Conservation (phyloP, 2,888 invertebrate genomes). For the Spilosoma lubricipeda region DNA sequence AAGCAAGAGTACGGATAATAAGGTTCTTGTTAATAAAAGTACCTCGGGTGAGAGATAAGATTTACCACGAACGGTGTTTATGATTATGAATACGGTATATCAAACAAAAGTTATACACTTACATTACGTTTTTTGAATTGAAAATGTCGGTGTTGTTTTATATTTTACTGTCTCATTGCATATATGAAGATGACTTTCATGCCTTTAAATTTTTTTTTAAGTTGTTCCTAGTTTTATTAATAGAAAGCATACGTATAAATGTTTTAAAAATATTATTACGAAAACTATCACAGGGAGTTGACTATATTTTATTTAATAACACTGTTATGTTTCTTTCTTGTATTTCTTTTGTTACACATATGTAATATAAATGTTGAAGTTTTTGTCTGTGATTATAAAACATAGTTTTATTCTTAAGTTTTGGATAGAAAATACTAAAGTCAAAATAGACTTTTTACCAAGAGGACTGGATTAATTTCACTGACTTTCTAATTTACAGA, state of each 20-base stretch:
- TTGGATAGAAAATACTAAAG: too few species aligned
- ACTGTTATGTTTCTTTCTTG: background rate
- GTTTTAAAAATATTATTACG: background rate
- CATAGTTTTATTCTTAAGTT: background rate
- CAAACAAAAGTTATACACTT: background rate
- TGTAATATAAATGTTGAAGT: background rate
- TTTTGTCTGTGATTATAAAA: background rate
- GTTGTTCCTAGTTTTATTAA: background rate
- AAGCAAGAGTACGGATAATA: conserved; percentile 14
- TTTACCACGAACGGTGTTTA: conserved; percentile 12
- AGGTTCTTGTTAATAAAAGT: conserved; percentile 22
- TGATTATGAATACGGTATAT: conserved; percentile 18
- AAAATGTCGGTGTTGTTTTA: background rate
- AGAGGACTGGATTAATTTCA: background rate
- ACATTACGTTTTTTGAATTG: conserved; percentile 10
- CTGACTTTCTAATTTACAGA: background rate
- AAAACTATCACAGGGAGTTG: background rate
- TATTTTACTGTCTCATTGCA: too few species aligned
- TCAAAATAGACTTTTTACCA: background rate
- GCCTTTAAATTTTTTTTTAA: background rate
- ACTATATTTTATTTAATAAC: background rate
- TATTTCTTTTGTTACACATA: background rate
- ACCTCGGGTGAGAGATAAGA: conserved; percentile 15
- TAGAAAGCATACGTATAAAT: background rate
- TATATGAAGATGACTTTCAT: background rate